Conservation (phyloP, 1,140 invertebrate species). For the Laupala kohalensis region DNA sequence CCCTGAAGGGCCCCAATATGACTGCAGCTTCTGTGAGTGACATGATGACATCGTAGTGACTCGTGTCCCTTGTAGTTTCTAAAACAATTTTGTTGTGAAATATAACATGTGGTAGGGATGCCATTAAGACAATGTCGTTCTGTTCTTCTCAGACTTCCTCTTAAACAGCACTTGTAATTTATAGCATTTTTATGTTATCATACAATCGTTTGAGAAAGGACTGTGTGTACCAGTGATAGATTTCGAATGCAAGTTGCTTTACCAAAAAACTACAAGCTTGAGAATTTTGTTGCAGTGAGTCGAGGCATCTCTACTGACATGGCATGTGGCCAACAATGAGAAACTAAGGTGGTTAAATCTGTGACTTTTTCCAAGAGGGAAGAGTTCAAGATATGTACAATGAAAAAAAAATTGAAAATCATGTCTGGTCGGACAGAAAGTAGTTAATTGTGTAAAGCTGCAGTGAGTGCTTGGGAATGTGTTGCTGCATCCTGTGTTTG, state of each 20-base stretch:
- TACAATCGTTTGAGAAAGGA: not conserved
- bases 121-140: constrained; percentile 4
- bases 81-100: constrained; percentile 2
- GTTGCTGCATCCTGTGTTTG: not conserved
- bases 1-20: constrained; percentile 70
- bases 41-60: constrained; percentile 65
- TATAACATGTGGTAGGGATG: constrained; percentile 5
- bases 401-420: not conserved
- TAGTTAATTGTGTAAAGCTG: not conserved
- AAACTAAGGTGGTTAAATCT: not conserved
- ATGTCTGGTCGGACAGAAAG: not conserved
- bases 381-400: not conserved
- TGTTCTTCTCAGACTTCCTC: not conserved
- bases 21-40: constrained; percentile 48
- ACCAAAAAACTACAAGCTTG: not conserved
- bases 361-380: not conserved
- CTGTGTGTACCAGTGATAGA: not conserved
- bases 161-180: not conserved
- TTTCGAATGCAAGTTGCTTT: too few species aligned
- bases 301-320: not conserved
- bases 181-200: constrained; percentile 5
- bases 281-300: not conserved
- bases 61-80: not conserved
- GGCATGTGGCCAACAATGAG: not conserved
- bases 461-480: not conserved